Percentiles rank a stretch among this genome's conserved stretches.
phyloP scores from a whole-genome alignment of 1,140 invertebrate genomes.

The Drosophila teissieri region DNA sequence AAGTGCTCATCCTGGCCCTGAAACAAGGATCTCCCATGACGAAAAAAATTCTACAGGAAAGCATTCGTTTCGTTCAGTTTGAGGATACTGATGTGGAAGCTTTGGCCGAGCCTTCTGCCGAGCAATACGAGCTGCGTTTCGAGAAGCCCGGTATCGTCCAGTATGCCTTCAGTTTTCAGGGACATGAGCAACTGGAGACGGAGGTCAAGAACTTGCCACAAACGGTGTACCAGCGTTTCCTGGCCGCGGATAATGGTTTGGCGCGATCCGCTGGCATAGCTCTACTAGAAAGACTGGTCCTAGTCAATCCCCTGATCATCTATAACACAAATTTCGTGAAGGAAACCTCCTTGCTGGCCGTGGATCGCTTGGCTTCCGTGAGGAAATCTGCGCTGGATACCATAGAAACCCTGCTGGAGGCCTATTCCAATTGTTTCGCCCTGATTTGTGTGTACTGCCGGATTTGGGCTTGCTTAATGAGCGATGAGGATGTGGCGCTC shows the following conservation, averaged over 20 bases:
- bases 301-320: constrained; percentile 72
- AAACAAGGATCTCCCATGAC: constrained; percentile 74
- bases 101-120: constrained; percentile 29
- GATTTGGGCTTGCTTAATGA: constrained; percentile 66
- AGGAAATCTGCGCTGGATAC: constrained; percentile 63
- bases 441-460: constrained; percentile 77
- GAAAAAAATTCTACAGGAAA: constrained; percentile 65
- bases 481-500: constrained; percentile 66
- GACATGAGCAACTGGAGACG: constrained; percentile 57
- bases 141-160: constrained; percentile 55
- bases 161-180: constrained; percentile 70
- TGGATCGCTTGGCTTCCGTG: constrained; percentile 67
- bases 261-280: constrained; percentile 67
- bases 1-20: constrained; percentile 60
- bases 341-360: constrained; percentile 51
- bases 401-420: constrained; percentile 64
- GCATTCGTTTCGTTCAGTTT: constrained; percentile 66
- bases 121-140: constrained; percentile 57
- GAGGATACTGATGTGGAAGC: constrained; percentile 45
- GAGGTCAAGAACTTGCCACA: constrained; percentile 60
- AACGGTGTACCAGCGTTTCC: constrained; percentile 63
- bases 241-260: constrained; percentile 57
- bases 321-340: constrained; percentile 78
- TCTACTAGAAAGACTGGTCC: constrained; percentile 69
- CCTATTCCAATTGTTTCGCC: constrained; percentile 67